These are phyloP conservation scores for Aldrovandia affinis DNA, from an alignment of 2,797 vertebrate species.

Conservation along the genomic window DNA sequence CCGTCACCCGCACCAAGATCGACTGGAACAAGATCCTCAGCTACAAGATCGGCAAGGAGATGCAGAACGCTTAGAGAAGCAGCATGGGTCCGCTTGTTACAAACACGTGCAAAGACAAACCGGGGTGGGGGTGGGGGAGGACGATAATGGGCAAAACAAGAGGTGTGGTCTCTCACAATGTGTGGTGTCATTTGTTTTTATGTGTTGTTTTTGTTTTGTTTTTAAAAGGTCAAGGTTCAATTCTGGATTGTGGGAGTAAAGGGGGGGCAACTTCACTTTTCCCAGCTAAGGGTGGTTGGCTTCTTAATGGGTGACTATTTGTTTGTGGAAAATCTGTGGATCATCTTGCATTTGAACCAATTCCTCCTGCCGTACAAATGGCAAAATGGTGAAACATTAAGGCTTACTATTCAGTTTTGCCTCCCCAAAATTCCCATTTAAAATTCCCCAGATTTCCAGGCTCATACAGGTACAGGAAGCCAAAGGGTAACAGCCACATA, in stretches of 20 bases:
- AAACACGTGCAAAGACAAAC: slow-evolving; percentile 52
- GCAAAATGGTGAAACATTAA: background rate
- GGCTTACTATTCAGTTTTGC: background rate
- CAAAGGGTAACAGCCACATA: too few relatives aligned
- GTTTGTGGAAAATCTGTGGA: slow-evolving; percentile 41
- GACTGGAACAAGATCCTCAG: slow-evolving; percentile 99
- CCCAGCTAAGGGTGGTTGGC: slow-evolving; percentile 3
- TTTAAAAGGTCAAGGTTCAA: slow-evolving; percentile 48
- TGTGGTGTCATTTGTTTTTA: slow-evolving; percentile 61
- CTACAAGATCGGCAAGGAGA: slow-evolving; percentile 98
- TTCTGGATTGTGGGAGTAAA: slow-evolving; percentile 29
- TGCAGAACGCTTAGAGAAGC: slow-evolving; percentile 85
- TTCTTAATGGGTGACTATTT: slow-evolving; percentile 44
- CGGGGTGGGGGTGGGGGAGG: slow-evolving; percentile 39
- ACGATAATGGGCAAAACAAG: slow-evolving; percentile 28
- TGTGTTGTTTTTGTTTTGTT: slow-evolving; percentile 44
- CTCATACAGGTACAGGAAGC: background rate
- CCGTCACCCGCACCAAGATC: slow-evolving; percentile 94
- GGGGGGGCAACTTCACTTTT: slow-evolving; percentile 39
- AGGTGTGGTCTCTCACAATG: slow-evolving; percentile 65
- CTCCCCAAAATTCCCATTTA: background rate
- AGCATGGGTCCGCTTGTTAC: slow-evolving; percentile 44
- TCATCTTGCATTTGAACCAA: slow-evolving; percentile 42
- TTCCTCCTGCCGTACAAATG: slow-evolving; percentile 56
- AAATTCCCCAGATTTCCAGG: background rate